Conservation (phyloP, 2,797 vertebrate species). For the Salmo trutta region DNA sequence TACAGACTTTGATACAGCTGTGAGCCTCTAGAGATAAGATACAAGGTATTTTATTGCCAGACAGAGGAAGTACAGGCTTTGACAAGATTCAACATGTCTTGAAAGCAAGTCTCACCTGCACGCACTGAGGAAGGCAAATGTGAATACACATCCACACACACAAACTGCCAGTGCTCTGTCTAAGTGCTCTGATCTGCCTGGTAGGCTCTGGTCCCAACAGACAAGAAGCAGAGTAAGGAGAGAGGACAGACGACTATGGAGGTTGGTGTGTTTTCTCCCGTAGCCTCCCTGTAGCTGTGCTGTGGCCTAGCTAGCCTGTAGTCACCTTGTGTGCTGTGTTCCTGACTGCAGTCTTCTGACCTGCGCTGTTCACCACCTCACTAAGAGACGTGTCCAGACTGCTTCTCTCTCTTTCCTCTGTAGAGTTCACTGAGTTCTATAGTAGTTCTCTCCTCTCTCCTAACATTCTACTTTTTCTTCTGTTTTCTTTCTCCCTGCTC, state of each 20-base stretch:
- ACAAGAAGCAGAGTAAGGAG: slow-evolving; percentile 65
- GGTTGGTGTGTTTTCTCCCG: slow-evolving; percentile 67
- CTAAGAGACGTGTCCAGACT: not conserved
- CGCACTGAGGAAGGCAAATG: slow-evolving; percentile 10
- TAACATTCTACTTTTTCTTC: not conserved
- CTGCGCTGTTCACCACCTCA: not conserved
- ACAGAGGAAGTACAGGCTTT: not conserved
- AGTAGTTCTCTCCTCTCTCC: not conserved
- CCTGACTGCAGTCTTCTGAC: not conserved
- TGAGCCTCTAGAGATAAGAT: not conserved
- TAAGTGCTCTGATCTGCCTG: slow-evolving; percentile 54
- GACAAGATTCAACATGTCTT: slow-evolving; percentile 47
- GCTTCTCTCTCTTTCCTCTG: not conserved
- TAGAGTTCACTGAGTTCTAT: not conserved
- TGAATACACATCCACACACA: not conserved
- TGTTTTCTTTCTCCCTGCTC: not conserved
- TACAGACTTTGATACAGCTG: not conserved
- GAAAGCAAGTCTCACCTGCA: slow-evolving; percentile 9
- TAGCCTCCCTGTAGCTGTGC: not conserved
- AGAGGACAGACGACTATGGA: slow-evolving; percentile 62
- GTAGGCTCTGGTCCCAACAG: slow-evolving; percentile 63
- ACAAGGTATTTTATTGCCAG: not conserved
- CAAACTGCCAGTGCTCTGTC: slow-evolving; percentile 16
- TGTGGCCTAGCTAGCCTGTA: slow-evolving; percentile 23
- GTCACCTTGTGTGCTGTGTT: not conserved